Evolutionary conservation across 2,888 invertebrate genomes (phyloP), one percentile per base, ranked within the genome.

Genomic region (Panzeria rudis): DNA sequence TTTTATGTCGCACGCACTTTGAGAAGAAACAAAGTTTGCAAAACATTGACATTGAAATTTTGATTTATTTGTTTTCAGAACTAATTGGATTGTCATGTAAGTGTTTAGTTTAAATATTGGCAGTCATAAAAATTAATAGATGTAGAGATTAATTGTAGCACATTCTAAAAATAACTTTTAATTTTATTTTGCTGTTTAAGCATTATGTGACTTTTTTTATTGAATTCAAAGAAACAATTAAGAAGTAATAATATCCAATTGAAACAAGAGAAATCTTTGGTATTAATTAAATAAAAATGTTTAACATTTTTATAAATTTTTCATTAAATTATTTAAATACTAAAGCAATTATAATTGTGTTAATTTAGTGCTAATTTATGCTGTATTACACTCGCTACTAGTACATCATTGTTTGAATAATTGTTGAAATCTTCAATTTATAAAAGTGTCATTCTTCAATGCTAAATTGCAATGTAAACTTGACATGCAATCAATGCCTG

Each of bases 391-490:
- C 50, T 71, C 23, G 44, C 13, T 56, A 20, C 9, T 47, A 29
- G 35, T n/a, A 72, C 52, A 68, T 20, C 75, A 64, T 83, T 76
- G 71, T 71, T 71, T 71, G 29, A 29, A 64, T 76, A 64, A 17
- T 52, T 62, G 23, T 38, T 38, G 4, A 38, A 61, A 80, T 72
- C 47, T 72, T 80, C 25, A 64, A 54, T 72, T 73, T 25, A 44
- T 32, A 80, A 71, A 79, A 73, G 29, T 80, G 80, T 73, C 80
- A 80, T 80, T 66, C 59, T 59, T 80, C 80, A 80, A 80, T 80
- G 80, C 20, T 59, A 80, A 73, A 73, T 29, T 35, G 50, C 35
- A 80, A 66, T 56, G 15, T 11, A 73, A 73, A 66, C 56, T 38
- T 61, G 35, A 73, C 73, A 79, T 62, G 79, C 79, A 71, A 79